Evolutionary conservation across 2,888 invertebrate genomes (phyloP).

Genomic region (Sinohyriopsis cumingii): DNA sequence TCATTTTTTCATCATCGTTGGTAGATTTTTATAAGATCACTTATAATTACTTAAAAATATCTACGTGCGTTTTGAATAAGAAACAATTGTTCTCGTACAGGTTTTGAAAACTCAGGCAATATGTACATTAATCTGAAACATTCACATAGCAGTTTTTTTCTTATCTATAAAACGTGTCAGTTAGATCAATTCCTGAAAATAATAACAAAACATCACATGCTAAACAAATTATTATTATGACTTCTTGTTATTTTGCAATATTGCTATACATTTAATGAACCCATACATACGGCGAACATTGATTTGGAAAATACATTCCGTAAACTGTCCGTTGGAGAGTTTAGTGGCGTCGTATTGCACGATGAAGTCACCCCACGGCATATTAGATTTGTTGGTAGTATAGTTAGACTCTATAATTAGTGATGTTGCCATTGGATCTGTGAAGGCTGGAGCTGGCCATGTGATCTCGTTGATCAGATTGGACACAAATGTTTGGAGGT

Average conservation of each 20-base stretch:
- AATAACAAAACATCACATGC: too few relatives aligned
- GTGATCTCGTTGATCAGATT: slow-evolving; percentile 10
- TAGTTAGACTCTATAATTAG: slow-evolving; percentile 34
- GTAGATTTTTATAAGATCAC: too few relatives aligned
- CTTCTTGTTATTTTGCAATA: background rate
- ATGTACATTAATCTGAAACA: too few relatives aligned
- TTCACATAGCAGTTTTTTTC: too few relatives aligned
- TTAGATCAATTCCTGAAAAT: too few relatives aligned
- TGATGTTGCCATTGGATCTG: slow-evolving; percentile 29
- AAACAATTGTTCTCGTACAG: too few relatives aligned
- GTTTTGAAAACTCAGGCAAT: too few relatives aligned
- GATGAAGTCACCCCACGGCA: slow-evolving; percentile 46
- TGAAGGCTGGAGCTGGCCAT: slow-evolving; percentile 39
- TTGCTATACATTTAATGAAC: background rate
- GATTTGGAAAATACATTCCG: slow-evolving; percentile 32
- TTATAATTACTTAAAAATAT: too few relatives aligned
- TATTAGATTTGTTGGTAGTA: slow-evolving; percentile 14
- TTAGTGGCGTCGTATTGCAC: slow-evolving; percentile 43
- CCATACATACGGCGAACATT: slow-evolving; percentile 32
- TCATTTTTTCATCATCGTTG: too few relatives aligned
- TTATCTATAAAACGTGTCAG: too few relatives aligned
- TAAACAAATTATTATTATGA: too few relatives aligned
- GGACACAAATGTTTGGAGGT: slow-evolving; percentile 15
- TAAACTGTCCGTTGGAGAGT: slow-evolving; percentile 24
- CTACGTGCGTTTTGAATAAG: too few relatives aligned